Evolutionary conservation across 1,140 invertebrate genomes (phyloP).

Genomic region (Sycobia sp.): DNA sequence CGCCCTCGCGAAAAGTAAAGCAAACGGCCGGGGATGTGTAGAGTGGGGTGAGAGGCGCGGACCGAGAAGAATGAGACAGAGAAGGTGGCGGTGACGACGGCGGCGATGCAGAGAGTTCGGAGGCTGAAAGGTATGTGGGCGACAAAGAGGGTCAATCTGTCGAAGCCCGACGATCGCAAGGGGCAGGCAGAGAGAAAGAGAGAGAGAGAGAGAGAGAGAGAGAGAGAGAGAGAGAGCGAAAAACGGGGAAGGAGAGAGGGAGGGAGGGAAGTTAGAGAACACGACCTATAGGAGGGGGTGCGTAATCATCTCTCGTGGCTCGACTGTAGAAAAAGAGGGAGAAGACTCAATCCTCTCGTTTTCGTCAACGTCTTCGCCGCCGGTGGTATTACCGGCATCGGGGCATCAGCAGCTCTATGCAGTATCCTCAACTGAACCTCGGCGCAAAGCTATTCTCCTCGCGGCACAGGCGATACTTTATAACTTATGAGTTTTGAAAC

Average conservation of each 20-base stretch:
- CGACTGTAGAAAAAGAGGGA: not conserved
- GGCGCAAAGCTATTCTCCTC: no score
- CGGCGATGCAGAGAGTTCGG: slow-evolving; percentile 35
- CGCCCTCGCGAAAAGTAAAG: not conserved
- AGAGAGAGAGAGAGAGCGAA: not conserved
- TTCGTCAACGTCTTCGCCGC: no score
- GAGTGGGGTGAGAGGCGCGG: not conserved
- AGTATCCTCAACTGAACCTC: no score
- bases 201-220: no score
- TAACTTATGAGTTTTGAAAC: no score
- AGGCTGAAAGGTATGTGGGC: slow-evolving; percentile 45
- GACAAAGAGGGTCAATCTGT: slow-evolving; percentile 56
- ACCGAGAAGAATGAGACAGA: slow-evolving; percentile 30
- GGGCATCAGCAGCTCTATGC: slow-evolving; percentile 10
- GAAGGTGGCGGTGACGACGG: slow-evolving; percentile 42
- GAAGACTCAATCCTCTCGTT: not conserved
- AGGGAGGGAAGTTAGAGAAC: slow-evolving; percentile 28
- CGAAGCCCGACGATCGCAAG: slow-evolving; percentile 45
- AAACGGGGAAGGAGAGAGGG: not conserved
- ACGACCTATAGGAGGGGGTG: no score
- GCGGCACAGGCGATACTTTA: no score
- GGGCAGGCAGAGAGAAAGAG: slow-evolving; percentile 48
- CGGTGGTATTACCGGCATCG: slow-evolving; percentile 6
- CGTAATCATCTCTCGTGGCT: slow-evolving; percentile 15
- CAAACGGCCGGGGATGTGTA: not conserved